Evolutionary conservation across 2,113 vertebrate genomes (phyloP).

Genomic region (Loxodonta africana): DNA sequence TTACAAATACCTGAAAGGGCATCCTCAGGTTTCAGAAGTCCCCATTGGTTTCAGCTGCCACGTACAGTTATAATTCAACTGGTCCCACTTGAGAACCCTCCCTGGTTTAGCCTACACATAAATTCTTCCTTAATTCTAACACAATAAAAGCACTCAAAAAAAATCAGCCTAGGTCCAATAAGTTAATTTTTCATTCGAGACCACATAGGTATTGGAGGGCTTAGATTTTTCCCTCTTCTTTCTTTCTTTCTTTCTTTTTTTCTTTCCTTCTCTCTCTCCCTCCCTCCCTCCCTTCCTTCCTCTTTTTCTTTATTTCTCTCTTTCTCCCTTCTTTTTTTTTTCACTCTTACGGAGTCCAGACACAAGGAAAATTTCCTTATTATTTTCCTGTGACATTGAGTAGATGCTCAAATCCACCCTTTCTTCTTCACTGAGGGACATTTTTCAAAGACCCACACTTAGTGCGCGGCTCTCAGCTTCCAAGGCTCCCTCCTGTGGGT

Average conservation of each 20-base stretch:
- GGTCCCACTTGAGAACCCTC: not conserved
- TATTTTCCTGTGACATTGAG: not conserved
- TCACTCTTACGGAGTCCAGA: too few relatives aligned
- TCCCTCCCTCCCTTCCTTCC: too few relatives aligned
- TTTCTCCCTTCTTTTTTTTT: too few relatives aligned
- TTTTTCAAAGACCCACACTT: not conserved
- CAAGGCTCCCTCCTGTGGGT: not conserved
- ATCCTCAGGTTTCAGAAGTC: not conserved
- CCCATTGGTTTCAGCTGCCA: not conserved
- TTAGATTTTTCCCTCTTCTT: not conserved
- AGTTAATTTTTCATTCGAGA: too few relatives aligned
- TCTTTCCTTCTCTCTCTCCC: too few relatives aligned
- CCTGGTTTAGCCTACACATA: rapidly evolving
- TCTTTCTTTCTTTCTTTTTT: too few relatives aligned
- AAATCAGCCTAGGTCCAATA: too few relatives aligned
- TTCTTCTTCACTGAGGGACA: not conserved
- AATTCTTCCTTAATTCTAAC: not conserved
- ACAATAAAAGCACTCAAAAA: not conserved
- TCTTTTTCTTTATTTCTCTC: too few relatives aligned
- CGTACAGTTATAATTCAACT: not conserved
- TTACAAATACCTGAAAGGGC: not conserved
- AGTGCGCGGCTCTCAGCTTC: not conserved
- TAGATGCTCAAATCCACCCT: not conserved
- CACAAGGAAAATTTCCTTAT: too few relatives aligned
- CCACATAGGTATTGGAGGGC: too few relatives aligned